phyloP scores from a whole-genome alignment of 2,888 invertebrate species.

The Hirtodrosophila histrioides region DNA sequence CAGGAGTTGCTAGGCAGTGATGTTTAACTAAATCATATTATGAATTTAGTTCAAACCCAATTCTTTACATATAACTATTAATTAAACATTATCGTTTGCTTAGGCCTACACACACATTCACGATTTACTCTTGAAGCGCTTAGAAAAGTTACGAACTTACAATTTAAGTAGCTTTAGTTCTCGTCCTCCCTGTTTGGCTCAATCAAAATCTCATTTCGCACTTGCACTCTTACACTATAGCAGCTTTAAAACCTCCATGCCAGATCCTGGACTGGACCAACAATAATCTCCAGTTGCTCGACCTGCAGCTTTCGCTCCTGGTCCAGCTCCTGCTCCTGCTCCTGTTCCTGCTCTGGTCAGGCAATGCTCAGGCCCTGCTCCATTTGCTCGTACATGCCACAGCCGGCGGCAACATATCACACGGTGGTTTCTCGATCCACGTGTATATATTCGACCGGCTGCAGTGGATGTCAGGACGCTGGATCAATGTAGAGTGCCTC shows the following conservation, averaged over 20 bases:
- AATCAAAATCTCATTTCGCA: conserved; percentile 25
- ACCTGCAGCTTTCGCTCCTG: conserved; percentile 8
- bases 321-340: neutral
- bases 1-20: conserved; percentile 46
- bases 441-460: conserved; percentile 96
- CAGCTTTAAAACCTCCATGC: conserved; percentile 70
- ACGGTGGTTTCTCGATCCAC: conserved; percentile 97
- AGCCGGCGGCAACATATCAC: conserved; percentile 86
- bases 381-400: conserved; percentile 62
- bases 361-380: conserved; percentile 57
- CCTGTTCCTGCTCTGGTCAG: conserved; percentile 43
- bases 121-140: conserved; percentile 55
- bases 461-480: conserved; percentile 94
- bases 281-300: conserved; percentile 26
- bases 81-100: conserved; percentile 16
- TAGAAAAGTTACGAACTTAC: conserved; percentile 70
- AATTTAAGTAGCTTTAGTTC: conserved; percentile 48
- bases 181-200: conserved; percentile 44
- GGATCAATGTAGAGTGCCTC: conserved; percentile 85
- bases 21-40: conserved; percentile 6
- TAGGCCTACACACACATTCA: conserved; percentile 44
- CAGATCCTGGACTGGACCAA: conserved; percentile 53
- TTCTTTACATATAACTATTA: conserved; percentile 41
- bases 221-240: conserved; percentile 3
- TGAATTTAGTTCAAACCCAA: conserved; percentile 21